Conservation (phyloP, 2,888 invertebrate genomes). For the Lysandra bellargus region DNA sequence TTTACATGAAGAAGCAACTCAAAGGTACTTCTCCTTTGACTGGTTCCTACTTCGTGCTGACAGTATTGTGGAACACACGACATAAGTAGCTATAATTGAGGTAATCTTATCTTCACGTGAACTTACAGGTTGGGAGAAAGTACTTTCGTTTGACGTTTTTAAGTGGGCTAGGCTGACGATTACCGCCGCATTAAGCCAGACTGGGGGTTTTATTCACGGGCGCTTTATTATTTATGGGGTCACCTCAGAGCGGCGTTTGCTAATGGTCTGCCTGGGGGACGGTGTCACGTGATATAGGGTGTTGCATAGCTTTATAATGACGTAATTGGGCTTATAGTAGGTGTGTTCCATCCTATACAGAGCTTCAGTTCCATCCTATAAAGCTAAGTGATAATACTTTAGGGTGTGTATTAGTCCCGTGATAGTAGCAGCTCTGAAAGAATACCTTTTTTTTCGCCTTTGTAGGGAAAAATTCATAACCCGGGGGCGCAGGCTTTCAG, state of each 20-base stretch:
- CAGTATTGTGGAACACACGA: neutral
- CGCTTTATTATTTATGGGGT: constrained; percentile 52
- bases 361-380: too few species aligned
- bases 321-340: neutral
- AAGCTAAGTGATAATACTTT: too few species aligned
- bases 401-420: too few species aligned
- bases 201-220: constrained; percentile 53
- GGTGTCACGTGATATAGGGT: constrained; percentile 46
- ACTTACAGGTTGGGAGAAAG: constrained; percentile 41
- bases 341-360: neutral
- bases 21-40: too few species aligned
- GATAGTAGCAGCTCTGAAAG: too few species aligned
- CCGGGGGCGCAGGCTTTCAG: too few species aligned
- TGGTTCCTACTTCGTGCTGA: neutral
- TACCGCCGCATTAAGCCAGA: constrained; percentile 57
- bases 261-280: constrained; percentile 45
- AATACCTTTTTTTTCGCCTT: too few species aligned
- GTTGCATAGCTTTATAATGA: constrained; percentile 15
- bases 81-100: constrained; percentile 12
- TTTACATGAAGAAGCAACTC: too few species aligned
- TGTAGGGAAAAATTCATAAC: too few species aligned
- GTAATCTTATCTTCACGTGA: constrained; percentile 31
- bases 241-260: constrained; percentile 52
- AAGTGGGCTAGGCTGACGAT: constrained; percentile 49
- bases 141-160: constrained; percentile 42